Percentiles rank a stretch among this genome's conserved stretches.
These are phyloP conservation scores for Rhineura floridana DNA, from an alignment of 2,113 vertebrate species.

Conservation along the genomic window DNA sequence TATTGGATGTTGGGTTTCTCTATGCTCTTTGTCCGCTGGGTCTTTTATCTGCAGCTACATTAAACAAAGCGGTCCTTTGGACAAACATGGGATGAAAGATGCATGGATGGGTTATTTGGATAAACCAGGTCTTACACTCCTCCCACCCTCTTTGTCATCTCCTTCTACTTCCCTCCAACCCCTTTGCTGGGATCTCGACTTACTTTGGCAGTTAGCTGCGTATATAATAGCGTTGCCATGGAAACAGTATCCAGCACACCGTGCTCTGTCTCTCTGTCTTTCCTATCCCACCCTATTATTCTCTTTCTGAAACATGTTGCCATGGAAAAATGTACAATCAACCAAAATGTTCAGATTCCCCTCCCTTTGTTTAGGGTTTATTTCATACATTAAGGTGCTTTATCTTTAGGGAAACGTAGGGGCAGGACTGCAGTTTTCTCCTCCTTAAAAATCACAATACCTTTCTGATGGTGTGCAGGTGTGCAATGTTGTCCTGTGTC, in stretches of 20 bases:
- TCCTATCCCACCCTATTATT: constrained; percentile 58
- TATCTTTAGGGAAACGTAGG: neutral
- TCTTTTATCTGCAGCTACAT: neutral
- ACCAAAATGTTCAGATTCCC: constrained; percentile 54
- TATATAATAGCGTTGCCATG: constrained; percentile 76
- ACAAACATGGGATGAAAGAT: no score
- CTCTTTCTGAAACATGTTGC: constrained; percentile 66
- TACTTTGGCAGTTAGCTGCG: constrained; percentile 71
- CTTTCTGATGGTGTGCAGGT: neutral
- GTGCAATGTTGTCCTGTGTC: neutral
- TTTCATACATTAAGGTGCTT: constrained; percentile 36
- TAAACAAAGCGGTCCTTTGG: neutral
- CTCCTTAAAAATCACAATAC: neutral
- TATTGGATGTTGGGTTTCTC: neutral
- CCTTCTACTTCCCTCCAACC: constrained; percentile 42
- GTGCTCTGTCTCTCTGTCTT: constrained; percentile 55
- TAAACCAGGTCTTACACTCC: constrained; percentile 26
- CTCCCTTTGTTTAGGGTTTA: constrained; percentile 13
- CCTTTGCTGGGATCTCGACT: constrained; percentile 71
- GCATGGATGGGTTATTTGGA: neutral
- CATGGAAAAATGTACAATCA: constrained; percentile 69
- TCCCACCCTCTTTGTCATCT: neutral
- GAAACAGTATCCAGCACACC: constrained; percentile 64
- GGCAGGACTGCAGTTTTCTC: constrained; percentile 14
- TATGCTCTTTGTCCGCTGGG: neutral